phyloP scores from a whole-genome alignment of 2,797 vertebrate species.

The Muraenolepis orangiensis region DNA sequence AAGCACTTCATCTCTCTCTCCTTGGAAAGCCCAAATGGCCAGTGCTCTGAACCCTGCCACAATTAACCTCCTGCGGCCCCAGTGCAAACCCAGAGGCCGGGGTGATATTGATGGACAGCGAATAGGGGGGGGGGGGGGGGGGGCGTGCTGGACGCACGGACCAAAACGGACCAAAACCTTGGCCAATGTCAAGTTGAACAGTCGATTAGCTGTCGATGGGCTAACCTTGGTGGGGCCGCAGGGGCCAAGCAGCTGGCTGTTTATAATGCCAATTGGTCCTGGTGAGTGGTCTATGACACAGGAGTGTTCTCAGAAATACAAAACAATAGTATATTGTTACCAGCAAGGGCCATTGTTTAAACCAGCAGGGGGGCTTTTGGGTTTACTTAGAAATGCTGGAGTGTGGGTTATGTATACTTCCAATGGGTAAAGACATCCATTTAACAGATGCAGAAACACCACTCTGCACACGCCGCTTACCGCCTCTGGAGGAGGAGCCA shows the following conservation, averaged over 20 bases:
- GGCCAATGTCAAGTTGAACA: slow-evolving; percentile 43
- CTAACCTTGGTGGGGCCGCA: slow-evolving; percentile 10
- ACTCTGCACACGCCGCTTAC: slow-evolving; percentile 34
- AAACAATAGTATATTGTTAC: neutral
- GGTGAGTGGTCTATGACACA: neutral
- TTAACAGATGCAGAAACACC: slow-evolving; percentile 8
- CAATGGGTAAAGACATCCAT: slow-evolving; percentile 22
- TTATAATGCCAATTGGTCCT: slow-evolving; percentile 5
- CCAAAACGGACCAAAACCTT: slow-evolving; percentile 30
- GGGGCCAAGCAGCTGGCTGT: slow-evolving; percentile 15
- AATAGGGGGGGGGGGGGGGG: neutral
- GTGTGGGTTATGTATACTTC: slow-evolving; percentile 14
- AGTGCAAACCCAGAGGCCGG: slow-evolving; percentile 32
- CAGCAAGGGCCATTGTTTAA: slow-evolving; percentile 7
- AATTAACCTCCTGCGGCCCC: slow-evolving; percentile 67
- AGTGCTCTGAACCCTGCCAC: slow-evolving; percentile 69
- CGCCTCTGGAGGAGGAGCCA: slow-evolving; percentile 29
- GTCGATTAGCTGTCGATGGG: slow-evolving; percentile 31
- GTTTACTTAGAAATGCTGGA: slow-evolving; percentile 11
- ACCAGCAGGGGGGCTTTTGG: slow-evolving; percentile 2
- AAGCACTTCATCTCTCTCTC: slow-evolving; percentile 84
- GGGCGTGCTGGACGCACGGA: slow-evolving; percentile 11
- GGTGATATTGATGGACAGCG: slow-evolving; percentile 44
- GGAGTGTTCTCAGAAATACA: neutral
- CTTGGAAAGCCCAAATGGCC: slow-evolving; percentile 70